Evolutionary conservation across 2,888 invertebrate species (phyloP), one percentile per base, ranked within the genome.

Genomic region (Sclerodermus sp.): DNA sequence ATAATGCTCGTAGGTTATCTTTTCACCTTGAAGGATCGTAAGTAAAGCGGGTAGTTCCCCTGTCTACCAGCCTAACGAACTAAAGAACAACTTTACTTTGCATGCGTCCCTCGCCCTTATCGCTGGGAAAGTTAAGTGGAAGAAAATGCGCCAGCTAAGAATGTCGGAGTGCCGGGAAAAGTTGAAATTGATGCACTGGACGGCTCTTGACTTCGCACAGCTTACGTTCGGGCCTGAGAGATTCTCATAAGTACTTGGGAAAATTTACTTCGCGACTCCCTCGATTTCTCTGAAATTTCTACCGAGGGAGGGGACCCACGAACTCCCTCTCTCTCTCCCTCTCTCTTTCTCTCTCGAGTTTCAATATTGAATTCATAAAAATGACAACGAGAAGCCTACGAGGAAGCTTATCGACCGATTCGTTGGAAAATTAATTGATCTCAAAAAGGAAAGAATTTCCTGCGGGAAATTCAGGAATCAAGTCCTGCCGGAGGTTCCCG

Each of bases 111-210:
- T 29, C 40, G 47, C 17, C 13, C 31, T 15, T 36, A 32, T 16
- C 15, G 18, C 38, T 54, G 62, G 63, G 58, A 70, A 72, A 72
- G 68, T 72, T 74, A 74, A 76, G 76, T 73, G 73, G 72, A 74
- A 75, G 74, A 75, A 76, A 75, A 75, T 76, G 73, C 69, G 66
- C 65, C 58, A 54, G 60, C 60, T 60, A 54, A 60, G 60, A 57
- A 59, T 50, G 56, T 55, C 52, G 53, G 51, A 60, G 50, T 46
- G 43, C 42, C 53, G 57, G 47, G 58, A 53, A 71, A 73, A 74
- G 67, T 72, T 72, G 69, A 73, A 74, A 74, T 74, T 72, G 71
- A 74, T 74, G 74, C 73, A 74, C 67, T 71, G 68, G 66, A 69
- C 67, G 67, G 52, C 3, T 3, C 4, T 8, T 23, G 23, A 8